phyloP scores from a whole-genome alignment of 2,113 vertebrate genomes.

The Leptocoma aspasia region DNA sequence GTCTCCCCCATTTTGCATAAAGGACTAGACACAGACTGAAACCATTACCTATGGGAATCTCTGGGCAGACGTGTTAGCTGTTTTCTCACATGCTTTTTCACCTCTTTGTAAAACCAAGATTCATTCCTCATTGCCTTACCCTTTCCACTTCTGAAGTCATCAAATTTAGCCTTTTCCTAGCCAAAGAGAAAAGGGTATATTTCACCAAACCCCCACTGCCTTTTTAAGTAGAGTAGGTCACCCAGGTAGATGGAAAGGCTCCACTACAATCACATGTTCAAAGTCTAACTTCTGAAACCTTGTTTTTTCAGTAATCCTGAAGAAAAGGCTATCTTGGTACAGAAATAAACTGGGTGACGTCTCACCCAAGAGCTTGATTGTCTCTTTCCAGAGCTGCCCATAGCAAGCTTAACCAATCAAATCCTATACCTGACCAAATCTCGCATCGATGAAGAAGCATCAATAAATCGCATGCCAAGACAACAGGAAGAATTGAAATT shows the following conservation, averaged over 20 bases:
- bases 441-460: not conserved
- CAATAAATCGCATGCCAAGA: not conserved
- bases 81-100: not conserved
- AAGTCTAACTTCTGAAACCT: not conserved
- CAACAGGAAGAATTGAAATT: not conserved
- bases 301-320: not conserved
- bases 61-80: not conserved
- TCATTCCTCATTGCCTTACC: not conserved
- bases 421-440: not conserved
- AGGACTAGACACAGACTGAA: not conserved
- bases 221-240: not conserved
- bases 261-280: not conserved
- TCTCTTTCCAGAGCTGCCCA: rapidly evolving
- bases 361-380: not conserved
- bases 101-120: not conserved
- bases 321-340: not conserved
- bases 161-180: not conserved
- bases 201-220: not conserved
- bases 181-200: not conserved
- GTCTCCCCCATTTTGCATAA: not conserved
- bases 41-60: not conserved
- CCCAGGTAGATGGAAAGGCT: not conserved
- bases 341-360: not conserved
- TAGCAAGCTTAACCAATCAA: not conserved
- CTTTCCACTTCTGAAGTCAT: not conserved